These are phyloP conservation scores for Peucedramus taeniatus DNA, from an alignment of 2,113 vertebrate genomes.

Conservation along the genomic window DNA sequence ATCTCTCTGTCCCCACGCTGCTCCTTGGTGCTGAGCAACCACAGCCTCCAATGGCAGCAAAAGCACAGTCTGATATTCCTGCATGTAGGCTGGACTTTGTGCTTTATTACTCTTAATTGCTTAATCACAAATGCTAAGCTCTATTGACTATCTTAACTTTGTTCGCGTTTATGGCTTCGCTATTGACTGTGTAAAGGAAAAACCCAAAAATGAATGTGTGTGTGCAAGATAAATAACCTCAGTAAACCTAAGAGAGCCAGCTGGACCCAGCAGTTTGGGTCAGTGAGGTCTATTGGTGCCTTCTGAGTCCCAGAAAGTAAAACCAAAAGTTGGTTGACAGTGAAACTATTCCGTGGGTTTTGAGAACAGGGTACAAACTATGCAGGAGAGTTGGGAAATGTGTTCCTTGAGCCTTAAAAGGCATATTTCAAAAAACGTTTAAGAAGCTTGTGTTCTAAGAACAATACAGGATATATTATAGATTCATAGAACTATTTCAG, in stretches of 20 bases:
- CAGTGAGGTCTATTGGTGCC: accelerated
- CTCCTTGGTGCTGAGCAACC: not conserved
- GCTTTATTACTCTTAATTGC: not conserved
- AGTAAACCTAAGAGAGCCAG: not conserved
- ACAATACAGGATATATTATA: not conserved
- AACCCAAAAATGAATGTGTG: accelerated
- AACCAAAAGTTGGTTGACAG: not conserved
- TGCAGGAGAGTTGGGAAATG: not conserved
- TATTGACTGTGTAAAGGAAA: not conserved
- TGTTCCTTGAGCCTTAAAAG: not conserved
- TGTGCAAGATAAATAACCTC: not conserved
- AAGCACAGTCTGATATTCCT: not conserved
- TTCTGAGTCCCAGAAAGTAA: not conserved
- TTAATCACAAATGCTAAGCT: not conserved
- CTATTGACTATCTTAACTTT: not conserved
- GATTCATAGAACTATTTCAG: not conserved
- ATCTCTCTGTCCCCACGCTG: accelerated
- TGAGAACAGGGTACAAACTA: not conserved
- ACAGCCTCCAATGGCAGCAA: not conserved
- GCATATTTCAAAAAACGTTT: accelerated
- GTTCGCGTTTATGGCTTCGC: not conserved
- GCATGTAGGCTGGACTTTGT: not conserved
- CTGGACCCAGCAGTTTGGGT: not conserved
- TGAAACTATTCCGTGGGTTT: not conserved
- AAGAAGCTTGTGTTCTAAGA: not conserved